A percentile compares a stretch with the other conserved stretches of the same genome.
phyloP scores from a whole-genome alignment of 2,113 vertebrate species.

The Cyprinodon tularosa region DNA sequence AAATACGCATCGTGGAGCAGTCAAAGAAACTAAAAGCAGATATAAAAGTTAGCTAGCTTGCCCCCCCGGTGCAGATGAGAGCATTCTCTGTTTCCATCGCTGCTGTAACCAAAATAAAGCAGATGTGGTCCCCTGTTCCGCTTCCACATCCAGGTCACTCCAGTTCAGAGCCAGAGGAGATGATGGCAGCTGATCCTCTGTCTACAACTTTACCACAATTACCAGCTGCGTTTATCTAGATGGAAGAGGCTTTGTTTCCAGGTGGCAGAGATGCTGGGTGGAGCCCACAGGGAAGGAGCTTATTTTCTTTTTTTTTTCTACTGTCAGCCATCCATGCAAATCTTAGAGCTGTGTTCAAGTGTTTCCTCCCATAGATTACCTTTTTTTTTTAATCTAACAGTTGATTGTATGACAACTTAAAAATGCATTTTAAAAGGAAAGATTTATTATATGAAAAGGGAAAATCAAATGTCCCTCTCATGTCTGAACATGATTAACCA shows the following conservation, averaged over 20 bases:
- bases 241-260: slow-evolving; percentile 63
- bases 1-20: not conserved
- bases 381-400: not conserved
- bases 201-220: not conserved
- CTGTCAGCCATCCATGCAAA: not conserved
- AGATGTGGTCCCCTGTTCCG: slow-evolving; percentile 57
- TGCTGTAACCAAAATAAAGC: slow-evolving; percentile 40
- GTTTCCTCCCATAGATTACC: not conserved
- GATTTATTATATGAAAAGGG: not conserved
- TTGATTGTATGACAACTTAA: not conserved
- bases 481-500: not conserved
- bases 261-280: slow-evolving; percentile 57
- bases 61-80: slow-evolving; percentile 21
- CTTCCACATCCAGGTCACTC: slow-evolving; percentile 72
- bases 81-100: slow-evolving; percentile 36
- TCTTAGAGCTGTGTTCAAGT: not conserved
- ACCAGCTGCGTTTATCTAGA: slow-evolving; percentile 41
- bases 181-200: slow-evolving; percentile 1
- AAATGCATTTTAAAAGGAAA: not conserved
- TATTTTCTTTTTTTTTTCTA: not conserved
- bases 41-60: slow-evolving; percentile 37
- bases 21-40: not conserved
- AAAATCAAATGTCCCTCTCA: too few species aligned
- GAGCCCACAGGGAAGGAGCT: slow-evolving; percentile 27
- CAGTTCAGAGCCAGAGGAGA: slow-evolving; percentile 20